These are phyloP conservation scores for Prietella phreatophila DNA, from an alignment of 2,113 vertebrate species.

Conservation along the genomic window DNA sequence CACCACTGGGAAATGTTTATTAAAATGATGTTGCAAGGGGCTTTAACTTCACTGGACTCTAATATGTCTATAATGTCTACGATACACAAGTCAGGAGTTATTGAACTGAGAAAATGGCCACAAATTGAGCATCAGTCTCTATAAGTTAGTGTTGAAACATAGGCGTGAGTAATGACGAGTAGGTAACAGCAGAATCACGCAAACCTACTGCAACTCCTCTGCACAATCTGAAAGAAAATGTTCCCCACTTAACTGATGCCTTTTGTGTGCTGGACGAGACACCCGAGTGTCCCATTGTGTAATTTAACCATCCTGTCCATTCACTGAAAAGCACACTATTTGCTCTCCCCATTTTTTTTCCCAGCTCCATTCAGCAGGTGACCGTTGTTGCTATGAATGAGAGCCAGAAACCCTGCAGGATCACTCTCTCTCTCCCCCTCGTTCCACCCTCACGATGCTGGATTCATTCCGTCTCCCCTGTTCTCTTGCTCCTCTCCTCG, in stretches of 20 bases:
- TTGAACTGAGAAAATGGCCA: not conserved
- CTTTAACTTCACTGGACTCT: not conserved
- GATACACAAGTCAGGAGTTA: not conserved
- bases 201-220: slow-evolving; percentile 9
- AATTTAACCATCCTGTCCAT: slow-evolving; percentile 23
- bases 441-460: not conserved
- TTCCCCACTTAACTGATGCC: not conserved
- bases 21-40: not conserved
- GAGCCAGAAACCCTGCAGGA: slow-evolving; percentile 6
- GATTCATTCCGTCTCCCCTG: not conserved
- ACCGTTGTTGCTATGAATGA: slow-evolving; percentile 24
- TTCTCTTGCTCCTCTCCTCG: slow-evolving; percentile 6
- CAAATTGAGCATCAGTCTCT: not conserved
- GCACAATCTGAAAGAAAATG: not conserved
- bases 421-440: not conserved
- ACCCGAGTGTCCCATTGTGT: not conserved
- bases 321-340: slow-evolving; percentile 4
- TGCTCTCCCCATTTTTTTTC: not conserved
- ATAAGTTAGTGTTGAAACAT: not conserved
- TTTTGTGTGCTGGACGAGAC: slow-evolving; percentile 10
- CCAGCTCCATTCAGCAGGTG: slow-evolving; percentile 29
- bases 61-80: not conserved
- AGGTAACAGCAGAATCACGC: not conserved
- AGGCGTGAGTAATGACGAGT: not conserved
- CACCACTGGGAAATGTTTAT: not conserved